These are phyloP conservation scores for Osedax frankpressi DNA, from an alignment of 2,888 invertebrate species.

Conservation along the genomic window DNA sequence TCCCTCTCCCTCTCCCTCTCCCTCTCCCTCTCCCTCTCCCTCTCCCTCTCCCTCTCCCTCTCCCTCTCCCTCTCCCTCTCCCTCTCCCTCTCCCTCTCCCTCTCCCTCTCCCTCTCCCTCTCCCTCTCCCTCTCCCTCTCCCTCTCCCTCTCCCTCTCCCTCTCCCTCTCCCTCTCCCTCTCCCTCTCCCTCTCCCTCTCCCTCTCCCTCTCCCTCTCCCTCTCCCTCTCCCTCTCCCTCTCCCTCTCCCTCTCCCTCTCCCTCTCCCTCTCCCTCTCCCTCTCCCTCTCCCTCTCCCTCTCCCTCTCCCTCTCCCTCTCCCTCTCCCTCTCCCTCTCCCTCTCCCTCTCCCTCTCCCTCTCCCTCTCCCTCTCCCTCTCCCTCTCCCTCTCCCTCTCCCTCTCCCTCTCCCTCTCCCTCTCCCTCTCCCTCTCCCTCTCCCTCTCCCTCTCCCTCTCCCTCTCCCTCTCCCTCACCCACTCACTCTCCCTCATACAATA, in stretches of 20 bases:
- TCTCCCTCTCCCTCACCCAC: slow-evolving; percentile 1
- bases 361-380: slow-evolving; percentile 21
- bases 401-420: slow-evolving; percentile 25
- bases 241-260: slow-evolving; percentile 21
- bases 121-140: too few species aligned
- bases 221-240: too few species aligned
- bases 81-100: too few species aligned
- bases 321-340: slow-evolving; percentile 22
- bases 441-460: slow-evolving; percentile 24
- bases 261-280: slow-evolving; percentile 20
- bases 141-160: too few species aligned
- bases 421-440: slow-evolving; percentile 27
- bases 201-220: neutral
- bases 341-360: slow-evolving; percentile 23
- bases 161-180: too few species aligned
- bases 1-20: too few species aligned
- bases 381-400: slow-evolving; percentile 22
- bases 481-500: too few species aligned
- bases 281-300: slow-evolving; percentile 22
- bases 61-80: too few species aligned
- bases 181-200: too few species aligned
- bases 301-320: slow-evolving; percentile 23
- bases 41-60: too few species aligned
- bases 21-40: too few species aligned
- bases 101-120: too few species aligned